These are phyloP conservation scores for Sebastes matsubarae DNA, from an alignment of 2,797 vertebrate genomes.

Conservation along the genomic window DNA sequence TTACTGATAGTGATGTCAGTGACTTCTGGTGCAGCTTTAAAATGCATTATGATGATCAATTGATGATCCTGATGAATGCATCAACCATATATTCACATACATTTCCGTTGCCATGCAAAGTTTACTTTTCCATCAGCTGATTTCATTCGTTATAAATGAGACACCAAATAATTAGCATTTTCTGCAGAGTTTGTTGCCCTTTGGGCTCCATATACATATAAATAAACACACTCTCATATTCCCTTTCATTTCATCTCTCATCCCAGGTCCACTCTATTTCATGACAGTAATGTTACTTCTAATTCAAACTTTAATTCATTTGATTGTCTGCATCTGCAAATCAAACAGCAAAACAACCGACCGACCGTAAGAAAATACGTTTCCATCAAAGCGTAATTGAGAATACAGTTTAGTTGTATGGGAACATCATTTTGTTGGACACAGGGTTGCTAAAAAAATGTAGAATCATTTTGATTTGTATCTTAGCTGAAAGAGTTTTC, in stretches of 20 bases:
- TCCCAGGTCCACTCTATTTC: not conserved
- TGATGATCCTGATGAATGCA: not conserved
- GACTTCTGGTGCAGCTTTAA: not conserved
- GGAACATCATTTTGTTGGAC: fast-evolving
- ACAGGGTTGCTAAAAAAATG: fast-evolving
- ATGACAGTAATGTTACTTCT: not conserved
- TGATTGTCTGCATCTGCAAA: not conserved
- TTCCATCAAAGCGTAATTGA: not conserved
- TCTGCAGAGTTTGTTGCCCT: not conserved
- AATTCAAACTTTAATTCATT: not conserved
- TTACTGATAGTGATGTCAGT: not conserved
- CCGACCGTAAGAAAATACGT: not conserved
- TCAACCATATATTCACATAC: not conserved
- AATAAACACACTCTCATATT: not conserved
- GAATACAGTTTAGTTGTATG: not conserved
- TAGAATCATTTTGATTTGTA: not conserved
- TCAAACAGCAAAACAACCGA: not conserved
- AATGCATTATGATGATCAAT: not conserved
- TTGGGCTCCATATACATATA: not conserved
- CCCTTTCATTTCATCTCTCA: not conserved
- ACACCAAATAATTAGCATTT: not conserved
- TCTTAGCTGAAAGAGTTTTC: not conserved
- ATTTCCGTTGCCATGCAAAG: not conserved
- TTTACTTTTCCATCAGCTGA: not conserved
- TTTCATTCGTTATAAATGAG: not conserved